Conservation (phyloP, 2,888 invertebrate genomes). For the Theodoxus fluviatilis region DNA sequence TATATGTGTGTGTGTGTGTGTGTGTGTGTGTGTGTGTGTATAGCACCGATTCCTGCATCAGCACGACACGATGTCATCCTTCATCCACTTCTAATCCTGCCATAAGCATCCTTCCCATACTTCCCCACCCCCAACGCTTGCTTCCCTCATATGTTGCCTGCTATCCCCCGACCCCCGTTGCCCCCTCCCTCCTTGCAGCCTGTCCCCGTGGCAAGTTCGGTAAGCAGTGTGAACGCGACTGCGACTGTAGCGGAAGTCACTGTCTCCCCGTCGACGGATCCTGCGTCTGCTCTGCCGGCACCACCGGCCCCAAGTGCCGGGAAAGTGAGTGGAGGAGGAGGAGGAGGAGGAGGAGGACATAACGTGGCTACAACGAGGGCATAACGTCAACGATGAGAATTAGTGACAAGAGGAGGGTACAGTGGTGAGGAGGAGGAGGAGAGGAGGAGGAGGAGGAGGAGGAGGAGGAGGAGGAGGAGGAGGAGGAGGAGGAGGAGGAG, state of each 20-base stretch:
- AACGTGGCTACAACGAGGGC: background rate
- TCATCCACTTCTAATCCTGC: too few relatives aligned
- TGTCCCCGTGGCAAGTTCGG: constrained; percentile 60
- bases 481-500: background rate
- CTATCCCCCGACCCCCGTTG: background rate
- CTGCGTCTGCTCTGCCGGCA: constrained; percentile 65
- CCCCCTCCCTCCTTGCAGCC: constrained; percentile 34
- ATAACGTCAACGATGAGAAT: background rate
- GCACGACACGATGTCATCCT: too few relatives aligned
- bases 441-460: constrained; percentile 13
- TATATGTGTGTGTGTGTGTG: too few relatives aligned
- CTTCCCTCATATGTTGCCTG: too few relatives aligned
- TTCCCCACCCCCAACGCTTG: too few relatives aligned
- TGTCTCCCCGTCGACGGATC: constrained; percentile 60
- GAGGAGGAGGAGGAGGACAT: constrained; percentile 9
- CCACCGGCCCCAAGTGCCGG: constrained; percentile 63
- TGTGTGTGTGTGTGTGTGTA: too few relatives aligned
- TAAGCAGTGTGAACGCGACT: constrained; percentile 53
- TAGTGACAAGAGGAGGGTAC: background rate
- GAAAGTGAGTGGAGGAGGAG: constrained; percentile 54
- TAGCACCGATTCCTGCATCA: too few relatives aligned
- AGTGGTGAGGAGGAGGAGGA: constrained; percentile 13
- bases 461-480: background rate
- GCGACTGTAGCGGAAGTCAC: constrained; percentile 53
- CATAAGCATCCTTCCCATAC: background rate